Base-by-base conservation (phyloP, 2,113 vertebrate genomes). In the Indri indri region DNA sequence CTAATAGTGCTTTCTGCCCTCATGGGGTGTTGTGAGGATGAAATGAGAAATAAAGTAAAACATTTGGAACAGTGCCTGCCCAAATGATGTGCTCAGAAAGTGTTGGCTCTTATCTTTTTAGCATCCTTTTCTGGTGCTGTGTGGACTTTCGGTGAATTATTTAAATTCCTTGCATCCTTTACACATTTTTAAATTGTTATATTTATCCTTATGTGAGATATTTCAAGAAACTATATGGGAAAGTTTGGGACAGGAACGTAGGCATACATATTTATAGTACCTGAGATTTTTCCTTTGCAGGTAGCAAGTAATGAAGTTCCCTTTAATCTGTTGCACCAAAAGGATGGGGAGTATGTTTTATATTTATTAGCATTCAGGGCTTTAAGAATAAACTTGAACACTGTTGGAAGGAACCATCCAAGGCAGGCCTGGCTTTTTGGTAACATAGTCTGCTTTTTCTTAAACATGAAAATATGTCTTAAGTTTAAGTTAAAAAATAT, bases 401-500 rank as follows among this genome's bases (percentile, higher is more conserved):
- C 18, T 70, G 42, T 65, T 23, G 27, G 52, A 85, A 65, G 27
- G 52, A 85, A 65, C 79, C 8, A 83, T n/a, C n/a, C 6, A 68
- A 83, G 23, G 50, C 14, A 57, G 40, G 50, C 6, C 47, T 71
- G 20, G 12, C 20, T 90, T 90, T 73, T 18, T 81, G 66, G 59
- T 68, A n/a, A 83, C 37, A 37, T 61, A 63, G 11, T 5, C 16
- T 92, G 83, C 40, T 66, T 84, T 74, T 10, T 27, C 34, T 87
- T 73, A 45, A 66, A 86, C 23, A 45, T 79, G 30, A 54, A 86
- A 52, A 74, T 61, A 57, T 47, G 59, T n/a, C 88, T 40, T 59
- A 81, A 86, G 27, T 50, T 90, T 40, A 81, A 94, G 8, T 68
- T 84, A 68, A 93, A 96, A 96, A 54, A 90, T n/a, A 25, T 59